A percentile compares a stretch with the other conserved stretches of the same genome.
Evolutionary conservation across 1,140 invertebrate genomes (phyloP).

Genomic region (Drosophila nannoptera): DNA sequence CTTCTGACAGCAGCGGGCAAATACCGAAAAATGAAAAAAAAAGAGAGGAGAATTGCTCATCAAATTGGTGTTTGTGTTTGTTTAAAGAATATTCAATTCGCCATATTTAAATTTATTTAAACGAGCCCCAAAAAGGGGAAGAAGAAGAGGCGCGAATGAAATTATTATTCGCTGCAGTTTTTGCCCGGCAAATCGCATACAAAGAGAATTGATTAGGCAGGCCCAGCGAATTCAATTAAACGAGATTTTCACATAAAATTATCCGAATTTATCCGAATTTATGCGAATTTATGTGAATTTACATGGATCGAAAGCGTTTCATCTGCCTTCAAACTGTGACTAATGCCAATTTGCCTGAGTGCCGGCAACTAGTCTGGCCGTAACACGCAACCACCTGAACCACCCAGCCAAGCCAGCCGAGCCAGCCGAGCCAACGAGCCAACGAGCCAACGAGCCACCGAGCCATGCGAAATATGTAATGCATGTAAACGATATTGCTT

Average conservation of each 20-base stretch:
- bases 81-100: conserved; percentile 14
- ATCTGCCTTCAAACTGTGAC: conserved; percentile 35
- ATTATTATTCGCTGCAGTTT: background rate
- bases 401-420: background rate
- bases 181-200: background rate
- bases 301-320: too few species aligned
- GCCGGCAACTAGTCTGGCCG: conserved; percentile 10
- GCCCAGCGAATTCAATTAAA: background rate
- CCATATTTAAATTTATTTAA: conserved; percentile 1
- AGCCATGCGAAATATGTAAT: conserved; percentile 52
- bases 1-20: too few species aligned
- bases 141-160: background rate
- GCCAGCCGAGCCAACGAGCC: background rate
- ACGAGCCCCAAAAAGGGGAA: background rate
- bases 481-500: conserved; percentile 76
- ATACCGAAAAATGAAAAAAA: background rate
- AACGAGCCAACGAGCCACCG: background rate
- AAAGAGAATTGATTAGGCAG: background rate
- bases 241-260: too few species aligned
- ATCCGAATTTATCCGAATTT: too few species aligned
- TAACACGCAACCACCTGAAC: background rate
- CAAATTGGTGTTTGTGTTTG: conserved; percentile 3
- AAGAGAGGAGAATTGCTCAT: background rate
- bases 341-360: conserved; percentile 68
- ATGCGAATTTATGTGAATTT: too few species aligned